Base-by-base conservation (phyloP, 2,113 vertebrate genomes). In the Acanthisitta chloris region DNA sequence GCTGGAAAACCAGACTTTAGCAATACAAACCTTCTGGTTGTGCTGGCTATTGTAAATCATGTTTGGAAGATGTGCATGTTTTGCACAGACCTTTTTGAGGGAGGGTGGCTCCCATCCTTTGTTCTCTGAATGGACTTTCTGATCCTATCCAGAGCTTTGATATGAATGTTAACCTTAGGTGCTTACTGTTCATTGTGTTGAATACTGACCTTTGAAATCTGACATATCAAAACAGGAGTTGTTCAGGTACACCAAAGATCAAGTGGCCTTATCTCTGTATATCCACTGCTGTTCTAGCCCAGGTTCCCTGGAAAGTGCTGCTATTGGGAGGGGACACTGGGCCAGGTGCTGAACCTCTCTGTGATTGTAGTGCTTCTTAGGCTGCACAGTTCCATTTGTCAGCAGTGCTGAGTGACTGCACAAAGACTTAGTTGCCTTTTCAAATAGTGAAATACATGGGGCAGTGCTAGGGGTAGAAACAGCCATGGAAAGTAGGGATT, bases 161-260 rank as follows among this genome's bases (percentile, higher is more conserved):
- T 81, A 55, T 79, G 81, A 91, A 86, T 95, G 55, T 94, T 67
- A 61, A 38, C 49, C 38, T 66, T 38, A 77, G 78, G 73, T 96
- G 76, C 86, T 95, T 66, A 73, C 42, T 48, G 18, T 59, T 88
- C 81, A 58, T 10, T 62, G 25, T 73, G 21, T 78, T 86, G 74
- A 82, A 77, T 51, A 48, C 67, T 24, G 67, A 72, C 72, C 78
- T 90, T 91, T 74, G 19, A 57, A 90, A 71, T 80, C 4, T 70
- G 69, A 83, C 51, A 19, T 81, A 74, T 21, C 9, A 4, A 90
- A 71, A 45, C 49, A 64, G 70, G 64, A 84, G 43, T 86, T 88
- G 43, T 81, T 95, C 71, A 84, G 83, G 81, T 94, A 43, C 91
- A 83, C 76, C 83, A 93, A 95, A 97, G 93, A 97, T 55, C 86